Conservation (phyloP, 2,113 vertebrate genomes). For the Polyodon spathula region DNA sequence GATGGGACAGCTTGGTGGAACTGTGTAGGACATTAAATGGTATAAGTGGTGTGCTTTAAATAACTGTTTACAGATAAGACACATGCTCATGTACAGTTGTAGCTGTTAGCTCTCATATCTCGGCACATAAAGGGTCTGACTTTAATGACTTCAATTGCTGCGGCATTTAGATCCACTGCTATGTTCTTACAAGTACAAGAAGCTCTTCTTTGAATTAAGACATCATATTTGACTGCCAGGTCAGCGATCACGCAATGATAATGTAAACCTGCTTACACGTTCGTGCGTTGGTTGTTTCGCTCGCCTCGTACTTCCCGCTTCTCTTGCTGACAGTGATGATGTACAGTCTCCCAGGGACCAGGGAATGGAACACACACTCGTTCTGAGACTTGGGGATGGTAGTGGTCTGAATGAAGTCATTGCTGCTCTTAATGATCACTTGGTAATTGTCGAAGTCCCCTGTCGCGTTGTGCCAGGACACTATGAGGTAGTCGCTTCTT, state of each 20-base stretch:
- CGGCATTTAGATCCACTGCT: too few species aligned
- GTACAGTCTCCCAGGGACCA: constrained; percentile 83
- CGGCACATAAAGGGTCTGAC: too few species aligned
- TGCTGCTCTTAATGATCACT: constrained; percentile 80
- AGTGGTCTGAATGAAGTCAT: constrained; percentile 69
- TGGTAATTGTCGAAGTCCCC: constrained; percentile 82
- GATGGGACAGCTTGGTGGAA: too few species aligned
- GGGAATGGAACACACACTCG: constrained; percentile 72
- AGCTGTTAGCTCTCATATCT: too few species aligned
- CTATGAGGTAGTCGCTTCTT: constrained; percentile 78
- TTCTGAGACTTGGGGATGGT: constrained; percentile 63
- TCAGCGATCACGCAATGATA: neutral
- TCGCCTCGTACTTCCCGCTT: constrained; percentile 76
- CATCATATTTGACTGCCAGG: too few species aligned
- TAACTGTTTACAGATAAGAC: too few species aligned
- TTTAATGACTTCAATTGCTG: too few species aligned
- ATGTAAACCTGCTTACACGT: constrained; percentile 70
- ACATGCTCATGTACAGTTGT: too few species aligned
- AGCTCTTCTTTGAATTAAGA: too few species aligned
- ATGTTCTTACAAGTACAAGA: too few species aligned
- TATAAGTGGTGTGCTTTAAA: too few species aligned
- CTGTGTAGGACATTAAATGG: too few species aligned
- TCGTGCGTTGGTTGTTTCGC: constrained; percentile 68
- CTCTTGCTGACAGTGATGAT: constrained; percentile 77
- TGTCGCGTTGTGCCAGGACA: constrained; percentile 78